Evolutionary conservation across 2,888 invertebrate genomes (phyloP).

Genomic region (Uloborus plumipes): DNA sequence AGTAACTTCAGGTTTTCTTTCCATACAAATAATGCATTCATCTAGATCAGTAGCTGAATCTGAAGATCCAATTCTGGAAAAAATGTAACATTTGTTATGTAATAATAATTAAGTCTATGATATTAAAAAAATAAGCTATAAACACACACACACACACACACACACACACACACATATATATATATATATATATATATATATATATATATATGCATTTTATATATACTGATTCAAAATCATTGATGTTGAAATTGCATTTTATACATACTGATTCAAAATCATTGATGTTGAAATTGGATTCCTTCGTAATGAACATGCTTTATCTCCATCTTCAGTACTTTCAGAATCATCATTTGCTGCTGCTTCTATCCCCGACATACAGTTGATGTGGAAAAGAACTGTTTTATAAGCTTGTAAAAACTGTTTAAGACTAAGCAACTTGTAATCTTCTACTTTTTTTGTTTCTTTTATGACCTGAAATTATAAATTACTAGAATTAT

Average conservation of each 20-base stretch:
- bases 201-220: not conserved
- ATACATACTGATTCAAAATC: slow-evolving; percentile 46
- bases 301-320: not conserved
- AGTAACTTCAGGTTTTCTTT: slow-evolving; percentile 79
- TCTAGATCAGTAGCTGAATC: slow-evolving; percentile 69
- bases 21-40: slow-evolving; percentile 82
- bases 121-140: no score
- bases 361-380: slow-evolving; percentile 12
- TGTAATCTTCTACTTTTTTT: slow-evolving; percentile 75
- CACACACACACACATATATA: no score
- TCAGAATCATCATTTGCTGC: not conserved
- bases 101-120: no score
- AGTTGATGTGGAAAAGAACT: slow-evolving; percentile 38
- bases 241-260: slow-evolving; percentile 45
- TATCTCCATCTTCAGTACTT: not conserved
- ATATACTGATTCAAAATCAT: slow-evolving; percentile 49
- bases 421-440: slow-evolving; percentile 77
- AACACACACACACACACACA: no score
- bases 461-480: slow-evolving; percentile 73
- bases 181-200: no score
- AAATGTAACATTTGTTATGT: not conserved
- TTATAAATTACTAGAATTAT: not conserved
- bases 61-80: slow-evolving; percentile 36
- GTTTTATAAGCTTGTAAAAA: slow-evolving; percentile 76
- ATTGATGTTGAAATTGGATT: slow-evolving; percentile 50